phyloP scores from a whole-genome alignment of 2,113 vertebrate genomes.

The Pampusana beccarii region DNA sequence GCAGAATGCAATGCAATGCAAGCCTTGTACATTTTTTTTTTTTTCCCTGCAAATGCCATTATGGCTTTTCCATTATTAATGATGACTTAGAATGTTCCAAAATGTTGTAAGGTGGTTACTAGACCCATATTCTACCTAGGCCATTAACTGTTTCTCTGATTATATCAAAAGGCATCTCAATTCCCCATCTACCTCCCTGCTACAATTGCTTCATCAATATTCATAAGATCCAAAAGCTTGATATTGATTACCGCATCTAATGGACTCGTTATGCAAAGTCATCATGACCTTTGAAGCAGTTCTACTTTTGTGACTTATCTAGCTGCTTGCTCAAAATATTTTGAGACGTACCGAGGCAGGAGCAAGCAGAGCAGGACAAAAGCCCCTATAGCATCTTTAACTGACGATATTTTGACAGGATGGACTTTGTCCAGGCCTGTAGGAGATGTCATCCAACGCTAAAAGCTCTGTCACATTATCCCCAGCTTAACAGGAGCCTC shows the following conservation, averaged over 20 bases:
- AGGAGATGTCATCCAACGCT: neutral
- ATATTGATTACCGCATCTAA: slow-evolving; percentile 79
- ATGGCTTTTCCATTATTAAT: slow-evolving; percentile 28
- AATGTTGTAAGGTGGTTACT: slow-evolving; percentile 62
- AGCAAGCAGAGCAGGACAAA: neutral
- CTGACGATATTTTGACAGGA: neutral
- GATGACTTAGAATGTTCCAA: slow-evolving; percentile 25
- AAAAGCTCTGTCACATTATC: slow-evolving; percentile 6
- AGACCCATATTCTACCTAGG: slow-evolving; percentile 48
- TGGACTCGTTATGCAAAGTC: slow-evolving; percentile 73
- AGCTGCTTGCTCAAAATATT: slow-evolving; percentile 5
- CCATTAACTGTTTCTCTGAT: slow-evolving; percentile 73
- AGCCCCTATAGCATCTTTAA: neutral
- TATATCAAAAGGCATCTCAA: slow-evolving; percentile 71
- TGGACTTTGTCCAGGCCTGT: neutral
- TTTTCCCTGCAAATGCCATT: neutral
- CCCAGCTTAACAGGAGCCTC: slow-evolving; percentile 11
- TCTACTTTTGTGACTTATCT: neutral
- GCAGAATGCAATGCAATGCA: neutral
- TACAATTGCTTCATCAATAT: slow-evolving; percentile 79
- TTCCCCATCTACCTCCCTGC: slow-evolving; percentile 60
- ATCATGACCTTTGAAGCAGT: slow-evolving; percentile 60
- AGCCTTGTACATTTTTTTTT: neutral
- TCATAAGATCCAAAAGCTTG: slow-evolving; percentile 74
- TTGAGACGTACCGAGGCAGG: neutral